Evolutionary conservation across 2,888 invertebrate species (phyloP), one percentile per base, ranked within the genome.

Genomic region (Lasioglossum villosulum): DNA sequence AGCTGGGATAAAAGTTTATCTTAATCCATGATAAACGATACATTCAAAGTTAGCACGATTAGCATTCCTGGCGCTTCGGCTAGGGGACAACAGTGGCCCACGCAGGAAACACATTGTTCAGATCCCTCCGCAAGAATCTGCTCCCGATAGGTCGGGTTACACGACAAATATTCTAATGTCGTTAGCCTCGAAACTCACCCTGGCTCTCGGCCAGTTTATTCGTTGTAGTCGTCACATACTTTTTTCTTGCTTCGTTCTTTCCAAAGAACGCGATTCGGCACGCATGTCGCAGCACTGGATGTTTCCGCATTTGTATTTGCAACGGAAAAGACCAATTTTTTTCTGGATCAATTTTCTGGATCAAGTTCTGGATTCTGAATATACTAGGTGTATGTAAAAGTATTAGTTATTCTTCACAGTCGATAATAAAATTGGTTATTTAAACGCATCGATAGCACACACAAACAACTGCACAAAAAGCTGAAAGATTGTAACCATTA

Each of bases 121-220:
- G 56, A 75, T 70, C n/a, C 37, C 68, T 19, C 42, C 27, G 56
- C 52, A 75, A 68, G 75, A 80, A 82, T 73, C 45, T 71, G 71
- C 72, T 84, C 80, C 78, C 80, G 82, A 76, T 76, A 45, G 75
- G 68, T 80, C 82, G 84, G 79, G 68, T 88, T 81, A 83, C 80
- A 79, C 85, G 84, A 87, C 78, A 83, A 90, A 91, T 90, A 91
- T 89, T 90, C 84, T 86, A 90, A 91, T 84, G 85, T 90, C 86
- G 90, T 91, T 91, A 90, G 83, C 85, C 83, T 48, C 82, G 85
- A 63, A 74, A 79, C 75, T 82, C 74, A 71, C 68, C 34, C 74
- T 87, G 91, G 90, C 86, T 23, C 10, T 27, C 1, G 16, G 87
- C 91, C 90, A 90, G 80, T 73, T 86, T 88, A 74, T 84, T 84